These are phyloP conservation scores for Argyrosomus regius DNA, from an alignment of 2,797 vertebrate genomes.

Conservation along the genomic window DNA sequence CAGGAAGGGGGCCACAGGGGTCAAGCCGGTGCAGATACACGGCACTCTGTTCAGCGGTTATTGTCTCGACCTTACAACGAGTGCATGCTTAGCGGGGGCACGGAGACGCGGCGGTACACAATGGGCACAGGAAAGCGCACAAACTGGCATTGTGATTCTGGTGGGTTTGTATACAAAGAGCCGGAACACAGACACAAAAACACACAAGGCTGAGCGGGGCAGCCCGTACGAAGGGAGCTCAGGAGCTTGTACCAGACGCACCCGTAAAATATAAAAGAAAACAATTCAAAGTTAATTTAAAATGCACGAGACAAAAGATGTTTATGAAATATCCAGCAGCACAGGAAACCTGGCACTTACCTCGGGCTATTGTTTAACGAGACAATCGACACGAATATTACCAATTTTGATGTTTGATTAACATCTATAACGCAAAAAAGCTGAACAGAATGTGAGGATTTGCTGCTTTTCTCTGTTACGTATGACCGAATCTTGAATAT, in stretches of 20 bases:
- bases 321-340: not conserved
- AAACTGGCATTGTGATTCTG: conserved; percentile 72
- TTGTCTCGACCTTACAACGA: conserved; percentile 77
- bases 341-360: not conserved
- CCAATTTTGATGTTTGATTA: not conserved
- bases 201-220: conserved; percentile 30
- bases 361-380: too few species aligned
- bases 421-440: not conserved
- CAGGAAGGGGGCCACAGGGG: conserved; percentile 72
- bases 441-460: not conserved
- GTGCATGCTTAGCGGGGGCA: conserved; percentile 73
- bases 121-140: conserved; percentile 78
- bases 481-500: not conserved
- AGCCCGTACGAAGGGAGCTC: not conserved
- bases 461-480: not conserved
- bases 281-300: not conserved
- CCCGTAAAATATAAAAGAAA: not conserved
- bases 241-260: conserved; percentile 1
- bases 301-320: not conserved
- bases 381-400: not conserved
- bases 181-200: conserved; percentile 59
- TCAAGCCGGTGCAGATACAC: conserved; percentile 52
- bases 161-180: conserved; percentile 65
- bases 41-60: conserved; percentile 57
- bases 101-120: conserved; percentile 63